phyloP scores from a whole-genome alignment of 2,113 vertebrate species.

The Hyperopisus bebe region DNA sequence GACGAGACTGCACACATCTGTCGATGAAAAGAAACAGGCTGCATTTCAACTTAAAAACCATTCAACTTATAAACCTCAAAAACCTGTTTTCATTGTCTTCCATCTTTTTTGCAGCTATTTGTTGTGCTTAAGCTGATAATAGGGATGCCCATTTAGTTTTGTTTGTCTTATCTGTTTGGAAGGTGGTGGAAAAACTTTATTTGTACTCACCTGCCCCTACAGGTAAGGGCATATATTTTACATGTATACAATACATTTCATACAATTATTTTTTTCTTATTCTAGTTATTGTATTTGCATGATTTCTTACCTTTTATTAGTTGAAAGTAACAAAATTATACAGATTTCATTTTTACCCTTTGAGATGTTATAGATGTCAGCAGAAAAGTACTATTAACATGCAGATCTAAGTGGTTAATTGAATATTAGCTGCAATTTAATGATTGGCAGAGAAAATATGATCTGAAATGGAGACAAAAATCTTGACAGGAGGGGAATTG shows the following conservation, averaged over 20 bases:
- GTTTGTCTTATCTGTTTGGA: not conserved
- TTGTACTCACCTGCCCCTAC: not conserved
- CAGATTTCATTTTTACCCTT: not conserved
- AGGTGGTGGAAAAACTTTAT: not conserved
- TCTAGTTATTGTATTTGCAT: not conserved
- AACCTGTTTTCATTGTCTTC: not conserved
- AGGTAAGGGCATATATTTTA: not conserved
- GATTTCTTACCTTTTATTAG: not conserved
- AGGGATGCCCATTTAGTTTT: not conserved
- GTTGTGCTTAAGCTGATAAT: not conserved
- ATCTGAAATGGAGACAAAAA: not conserved
- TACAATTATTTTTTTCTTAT: not conserved
- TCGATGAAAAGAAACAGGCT: not conserved
- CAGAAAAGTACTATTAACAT: not conserved
- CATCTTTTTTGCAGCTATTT: not conserved
- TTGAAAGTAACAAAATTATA: not conserved
- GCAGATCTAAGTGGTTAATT: not conserved
- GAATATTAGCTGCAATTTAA: not conserved
- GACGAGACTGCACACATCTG: not conserved
- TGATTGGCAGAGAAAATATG: not conserved
- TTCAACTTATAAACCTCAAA: not conserved
- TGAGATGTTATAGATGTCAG: not conserved
- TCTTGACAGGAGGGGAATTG: not conserved
- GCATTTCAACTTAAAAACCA: not conserved
- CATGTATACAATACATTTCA: not conserved